Conservation (phyloP, 2,113 vertebrate species). For the Halcyon senegalensis region DNA sequence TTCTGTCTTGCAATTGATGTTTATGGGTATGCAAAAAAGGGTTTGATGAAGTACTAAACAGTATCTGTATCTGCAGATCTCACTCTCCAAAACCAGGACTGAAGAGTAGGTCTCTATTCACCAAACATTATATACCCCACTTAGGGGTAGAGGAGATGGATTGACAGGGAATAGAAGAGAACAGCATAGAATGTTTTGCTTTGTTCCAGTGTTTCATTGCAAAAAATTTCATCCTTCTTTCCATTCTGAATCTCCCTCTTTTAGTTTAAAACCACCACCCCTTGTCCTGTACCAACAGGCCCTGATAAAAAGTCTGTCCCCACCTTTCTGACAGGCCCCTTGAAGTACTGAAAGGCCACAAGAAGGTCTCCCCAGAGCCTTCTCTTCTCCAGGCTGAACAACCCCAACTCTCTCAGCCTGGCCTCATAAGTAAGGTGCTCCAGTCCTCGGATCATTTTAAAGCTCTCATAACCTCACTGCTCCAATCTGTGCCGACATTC, state of each 20-base stretch:
- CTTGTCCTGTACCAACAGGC: too few species aligned
- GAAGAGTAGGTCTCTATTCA: background rate
- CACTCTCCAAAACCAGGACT: background rate
- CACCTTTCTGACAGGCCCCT: background rate
- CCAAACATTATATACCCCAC: too few species aligned
- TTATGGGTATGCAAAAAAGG: accelerated
- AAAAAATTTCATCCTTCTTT: too few species aligned
- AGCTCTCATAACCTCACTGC: background rate
- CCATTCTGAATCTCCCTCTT: too few species aligned
- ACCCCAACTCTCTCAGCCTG: background rate
- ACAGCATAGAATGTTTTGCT: too few species aligned
- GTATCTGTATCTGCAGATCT: background rate
- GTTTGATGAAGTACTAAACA: background rate
- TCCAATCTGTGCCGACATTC: background rate
- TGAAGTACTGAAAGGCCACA: background rate
- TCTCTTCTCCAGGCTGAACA: background rate
- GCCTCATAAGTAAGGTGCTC: background rate
- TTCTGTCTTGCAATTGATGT: background rate
- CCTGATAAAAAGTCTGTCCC: background rate
- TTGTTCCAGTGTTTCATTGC: too few species aligned
- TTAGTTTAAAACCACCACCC: too few species aligned
- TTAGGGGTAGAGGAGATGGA: too few species aligned
- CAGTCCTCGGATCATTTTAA: background rate
- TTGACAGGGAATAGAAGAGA: too few species aligned
- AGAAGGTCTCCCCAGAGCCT: background rate